Evolutionary conservation across 2,113 vertebrate genomes (phyloP).

Genomic region (Hyperopisus bebe): DNA sequence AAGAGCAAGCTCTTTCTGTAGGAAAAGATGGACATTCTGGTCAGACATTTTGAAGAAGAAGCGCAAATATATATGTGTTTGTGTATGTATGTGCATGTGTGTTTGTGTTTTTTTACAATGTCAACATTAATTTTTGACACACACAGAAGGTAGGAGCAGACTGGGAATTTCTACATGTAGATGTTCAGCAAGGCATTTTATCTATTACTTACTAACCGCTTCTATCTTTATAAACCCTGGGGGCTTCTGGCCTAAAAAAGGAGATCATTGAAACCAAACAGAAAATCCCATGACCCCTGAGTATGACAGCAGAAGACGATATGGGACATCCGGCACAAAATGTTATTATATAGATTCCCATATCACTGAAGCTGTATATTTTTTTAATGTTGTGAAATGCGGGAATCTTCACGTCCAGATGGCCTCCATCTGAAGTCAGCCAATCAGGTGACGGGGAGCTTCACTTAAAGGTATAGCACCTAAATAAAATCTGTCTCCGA

Average conservation of each 20-base stretch:
- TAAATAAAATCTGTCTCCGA: neutral
- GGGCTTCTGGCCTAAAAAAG: neutral
- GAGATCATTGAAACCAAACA: neutral
- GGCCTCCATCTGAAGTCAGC: neutral
- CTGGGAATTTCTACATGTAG: neutral
- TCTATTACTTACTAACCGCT: neutral
- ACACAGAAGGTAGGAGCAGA: neutral
- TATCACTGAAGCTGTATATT: neutral
- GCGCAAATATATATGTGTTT: neutral
- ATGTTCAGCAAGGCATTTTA: neutral
- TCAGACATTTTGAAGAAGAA: neutral
- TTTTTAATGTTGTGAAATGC: neutral
- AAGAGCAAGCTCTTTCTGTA: neutral
- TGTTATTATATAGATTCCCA: neutral
- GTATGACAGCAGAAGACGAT: neutral
- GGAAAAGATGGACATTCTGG: neutral
- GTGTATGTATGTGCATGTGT: neutral
- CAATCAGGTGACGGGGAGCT: neutral
- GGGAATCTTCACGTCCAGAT: neutral
- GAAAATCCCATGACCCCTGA: neutral
- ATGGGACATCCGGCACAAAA: neutral
- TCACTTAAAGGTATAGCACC: neutral
- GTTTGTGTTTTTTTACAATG: neutral
- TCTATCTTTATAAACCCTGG: neutral
- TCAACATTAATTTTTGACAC: neutral